phyloP scores from a whole-genome alignment of 2,113 vertebrate species.

The Thamnaconus septentrionalis region DNA sequence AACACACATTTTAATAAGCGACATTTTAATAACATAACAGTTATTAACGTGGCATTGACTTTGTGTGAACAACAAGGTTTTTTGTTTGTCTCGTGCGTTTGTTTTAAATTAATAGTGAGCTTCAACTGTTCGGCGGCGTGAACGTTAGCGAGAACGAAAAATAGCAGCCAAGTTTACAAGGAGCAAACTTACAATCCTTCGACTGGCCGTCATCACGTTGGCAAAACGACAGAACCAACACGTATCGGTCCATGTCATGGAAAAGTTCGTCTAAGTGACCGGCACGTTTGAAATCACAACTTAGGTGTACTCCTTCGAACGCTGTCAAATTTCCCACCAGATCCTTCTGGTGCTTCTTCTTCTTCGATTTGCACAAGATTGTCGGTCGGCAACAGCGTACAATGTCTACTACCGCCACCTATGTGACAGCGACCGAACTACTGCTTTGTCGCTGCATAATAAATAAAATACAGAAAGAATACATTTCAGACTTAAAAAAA shows the following conservation, averaged over 20 bases:
- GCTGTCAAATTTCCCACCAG: conserved; percentile 67
- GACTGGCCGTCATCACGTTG: conserved; percentile 12
- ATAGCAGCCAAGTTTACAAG: not conserved
- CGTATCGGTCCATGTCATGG: conserved; percentile 59
- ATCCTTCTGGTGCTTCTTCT: conserved; percentile 57
- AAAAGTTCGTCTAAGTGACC: not conserved
- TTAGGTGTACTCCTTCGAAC: not conserved
- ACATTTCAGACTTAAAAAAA: too few species aligned
- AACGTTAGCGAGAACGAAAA: not conserved
- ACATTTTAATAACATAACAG: not conserved
- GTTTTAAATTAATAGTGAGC: too few species aligned
- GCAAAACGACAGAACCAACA: conserved; percentile 52
- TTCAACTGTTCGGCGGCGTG: not conserved
- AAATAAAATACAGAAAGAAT: not conserved
- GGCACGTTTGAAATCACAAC: not conserved
- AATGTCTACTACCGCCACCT: conserved; percentile 18
- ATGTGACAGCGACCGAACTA: not conserved
- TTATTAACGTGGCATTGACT: too few species aligned
- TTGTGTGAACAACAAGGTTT: too few species aligned
- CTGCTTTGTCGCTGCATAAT: not conserved
- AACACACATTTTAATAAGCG: not conserved
- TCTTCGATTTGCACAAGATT: not conserved
- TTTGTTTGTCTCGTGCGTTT: too few species aligned
- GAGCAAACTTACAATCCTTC: conserved; percentile 48
- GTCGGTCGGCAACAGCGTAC: not conserved